phyloP scores from a whole-genome alignment of 92 coral and sea anemone species.

The Porites rus region DNA sequence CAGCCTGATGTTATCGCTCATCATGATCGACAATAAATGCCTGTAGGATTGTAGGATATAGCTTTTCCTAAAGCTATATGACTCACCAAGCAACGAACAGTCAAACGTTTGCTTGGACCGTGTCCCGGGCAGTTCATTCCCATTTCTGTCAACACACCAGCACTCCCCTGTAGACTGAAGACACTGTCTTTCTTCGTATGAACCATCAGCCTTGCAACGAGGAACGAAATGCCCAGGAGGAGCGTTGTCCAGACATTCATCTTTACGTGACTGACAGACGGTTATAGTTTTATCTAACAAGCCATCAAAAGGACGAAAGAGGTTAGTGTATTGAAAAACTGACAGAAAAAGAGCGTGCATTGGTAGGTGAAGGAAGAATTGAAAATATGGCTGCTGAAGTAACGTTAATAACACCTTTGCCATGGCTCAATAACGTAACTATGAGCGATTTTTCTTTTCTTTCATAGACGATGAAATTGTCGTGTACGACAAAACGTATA shows the following conservation, averaged over 20 bases:
- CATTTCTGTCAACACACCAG: conserved; percentile 89
- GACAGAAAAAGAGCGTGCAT: no score
- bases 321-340: neutral
- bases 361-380: neutral
- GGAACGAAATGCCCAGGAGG: conserved; percentile 62
- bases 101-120: conserved; percentile 61
- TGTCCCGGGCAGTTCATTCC: conserved; percentile 74
- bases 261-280: conserved; percentile 61
- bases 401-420: no score
- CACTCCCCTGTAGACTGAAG: conserved; percentile 70
- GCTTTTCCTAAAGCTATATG: no score
- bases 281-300: conserved; percentile 38
- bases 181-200: conserved; percentile 76
- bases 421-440: no score
- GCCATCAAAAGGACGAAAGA: neutral
- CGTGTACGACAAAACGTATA: no score
- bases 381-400: neutral
- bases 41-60: no score
- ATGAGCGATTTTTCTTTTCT: no score
- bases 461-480: no score
- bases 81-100: conserved; percentile 79
- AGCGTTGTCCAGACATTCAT: conserved; percentile 62
- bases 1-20: no score
- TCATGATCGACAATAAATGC: no score
- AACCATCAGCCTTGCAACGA: conserved; percentile 68